Conservation (phyloP, 2,113 vertebrate species). For the Aythya baeri region DNA sequence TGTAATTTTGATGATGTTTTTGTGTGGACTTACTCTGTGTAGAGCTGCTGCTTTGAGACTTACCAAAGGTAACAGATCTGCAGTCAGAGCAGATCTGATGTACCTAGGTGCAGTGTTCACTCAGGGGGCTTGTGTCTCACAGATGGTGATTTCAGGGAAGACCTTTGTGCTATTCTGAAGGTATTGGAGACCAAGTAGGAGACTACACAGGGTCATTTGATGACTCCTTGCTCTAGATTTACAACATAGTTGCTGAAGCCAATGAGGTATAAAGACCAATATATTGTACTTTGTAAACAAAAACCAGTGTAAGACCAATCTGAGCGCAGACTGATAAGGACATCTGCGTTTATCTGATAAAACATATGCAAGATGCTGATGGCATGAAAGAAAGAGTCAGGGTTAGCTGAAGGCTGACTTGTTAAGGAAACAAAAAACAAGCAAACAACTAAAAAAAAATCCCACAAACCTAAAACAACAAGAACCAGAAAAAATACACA, state of each 20-base stretch:
- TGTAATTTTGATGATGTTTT: neutral
- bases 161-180: neutral
- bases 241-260: neutral
- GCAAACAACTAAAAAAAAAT: neutral
- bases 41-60: neutral
- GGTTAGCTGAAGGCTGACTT: constrained; percentile 31
- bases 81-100: neutral
- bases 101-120: neutral
- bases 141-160: neutral
- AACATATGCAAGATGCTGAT: constrained; percentile 8
- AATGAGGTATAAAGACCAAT: neutral
- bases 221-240: neutral
- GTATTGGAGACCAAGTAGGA: neutral
- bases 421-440: neutral
- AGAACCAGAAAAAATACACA: constrained; percentile 33
- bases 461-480: neutral
- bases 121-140: neutral
- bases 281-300: neutral
- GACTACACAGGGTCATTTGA: neutral
- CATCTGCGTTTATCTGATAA: neutral
- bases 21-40: no score
- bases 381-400: constrained; percentile 36
- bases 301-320: neutral
- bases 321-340: neutral
- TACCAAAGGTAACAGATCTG: neutral